Conservation (phyloP, 1,140 invertebrate genomes). For the Zelostemma sp. region DNA sequence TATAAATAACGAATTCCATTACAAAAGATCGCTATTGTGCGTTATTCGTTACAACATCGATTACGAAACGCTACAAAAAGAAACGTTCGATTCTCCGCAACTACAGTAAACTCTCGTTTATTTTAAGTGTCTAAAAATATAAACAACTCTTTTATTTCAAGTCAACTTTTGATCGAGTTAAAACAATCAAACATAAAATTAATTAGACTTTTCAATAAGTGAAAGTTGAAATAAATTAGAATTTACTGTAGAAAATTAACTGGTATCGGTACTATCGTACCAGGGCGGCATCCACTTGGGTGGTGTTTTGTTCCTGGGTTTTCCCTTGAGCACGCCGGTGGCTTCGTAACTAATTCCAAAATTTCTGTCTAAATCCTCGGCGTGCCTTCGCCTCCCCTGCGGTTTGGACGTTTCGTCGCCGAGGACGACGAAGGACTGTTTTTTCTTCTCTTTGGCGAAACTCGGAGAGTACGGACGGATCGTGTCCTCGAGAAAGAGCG, state of each 20-base stretch:
- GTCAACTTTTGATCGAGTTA: no score
- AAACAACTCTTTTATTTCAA: no score
- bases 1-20: no score
- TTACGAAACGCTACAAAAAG: no score
- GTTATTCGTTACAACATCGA: no score
- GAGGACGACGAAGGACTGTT: constrained; percentile 62
- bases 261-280: constrained; percentile 65
- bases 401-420: constrained; percentile 45
- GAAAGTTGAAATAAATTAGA: no score
- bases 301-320: constrained; percentile 51
- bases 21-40: no score
- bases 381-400: constrained; percentile 27
- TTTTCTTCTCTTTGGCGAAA: constrained; percentile 52
- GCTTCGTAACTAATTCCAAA: constrained; percentile 24
- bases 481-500: constrained; percentile 1
- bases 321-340: constrained; percentile 19
- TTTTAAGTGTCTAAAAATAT: no score
- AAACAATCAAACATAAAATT: no score
- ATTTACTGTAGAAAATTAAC: constrained; percentile 32
- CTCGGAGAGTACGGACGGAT: constrained; percentile 61
- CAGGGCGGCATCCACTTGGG: constrained; percentile 67
- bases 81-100: no score
- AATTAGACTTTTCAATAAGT: no score
- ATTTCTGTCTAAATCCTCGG: constrained; percentile 24
- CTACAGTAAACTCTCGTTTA: no score